Percentiles rank a stretch among this genome's conserved stretches.
Conservation (phyloP, 2,797 vertebrate species). For the Loris lydekkerianus region DNA sequence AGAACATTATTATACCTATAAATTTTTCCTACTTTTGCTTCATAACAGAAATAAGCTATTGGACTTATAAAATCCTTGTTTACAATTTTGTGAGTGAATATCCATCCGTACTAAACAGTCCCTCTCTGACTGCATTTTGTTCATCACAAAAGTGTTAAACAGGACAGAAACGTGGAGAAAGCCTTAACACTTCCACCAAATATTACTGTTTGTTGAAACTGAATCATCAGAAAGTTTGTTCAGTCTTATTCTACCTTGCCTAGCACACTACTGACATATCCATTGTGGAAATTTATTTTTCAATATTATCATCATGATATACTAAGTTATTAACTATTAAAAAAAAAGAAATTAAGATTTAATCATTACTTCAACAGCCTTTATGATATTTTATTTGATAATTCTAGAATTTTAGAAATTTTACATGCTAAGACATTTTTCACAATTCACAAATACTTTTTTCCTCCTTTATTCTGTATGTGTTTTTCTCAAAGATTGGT, state of each 20-base stretch:
- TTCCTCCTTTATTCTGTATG: background rate
- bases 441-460: background rate
- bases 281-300: background rate
- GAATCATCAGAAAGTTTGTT: background rate
- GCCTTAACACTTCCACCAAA: background rate
- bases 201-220: background rate
- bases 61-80: background rate
- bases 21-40: background rate
- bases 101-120: background rate
- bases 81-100: background rate
- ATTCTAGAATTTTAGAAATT: conserved; percentile 18
- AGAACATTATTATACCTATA: background rate
- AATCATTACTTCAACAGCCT: background rate
- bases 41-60: background rate
- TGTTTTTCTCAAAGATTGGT: background rate
- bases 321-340: background rate
- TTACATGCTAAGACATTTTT: background rate
- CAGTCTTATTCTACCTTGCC: background rate
- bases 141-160: background rate
- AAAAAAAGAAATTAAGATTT: background rate
- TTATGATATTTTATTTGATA: background rate
- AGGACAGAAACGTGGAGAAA: background rate
- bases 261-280: background rate
- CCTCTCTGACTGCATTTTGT: background rate
- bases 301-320: background rate